These are phyloP conservation scores for Egretta garzetta DNA, from an alignment of 2,113 vertebrate genomes.

Conservation along the genomic window DNA sequence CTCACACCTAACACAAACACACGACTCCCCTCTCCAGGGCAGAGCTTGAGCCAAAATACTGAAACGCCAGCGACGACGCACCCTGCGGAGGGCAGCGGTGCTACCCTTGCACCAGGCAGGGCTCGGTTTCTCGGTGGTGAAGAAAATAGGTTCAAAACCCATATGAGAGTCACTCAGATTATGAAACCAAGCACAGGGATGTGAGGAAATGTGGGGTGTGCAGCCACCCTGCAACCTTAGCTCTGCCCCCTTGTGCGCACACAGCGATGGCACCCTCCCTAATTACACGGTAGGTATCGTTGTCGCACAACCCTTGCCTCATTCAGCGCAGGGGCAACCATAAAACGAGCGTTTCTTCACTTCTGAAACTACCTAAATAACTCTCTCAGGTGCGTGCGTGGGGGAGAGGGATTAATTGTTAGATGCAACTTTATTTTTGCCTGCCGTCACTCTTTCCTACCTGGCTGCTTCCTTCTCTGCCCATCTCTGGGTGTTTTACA, in stretches of 20 bases:
- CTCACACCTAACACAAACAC: neutral
- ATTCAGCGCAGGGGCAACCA: neutral
- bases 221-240: neutral
- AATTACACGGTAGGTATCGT: rapidly evolving
- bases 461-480: neutral
- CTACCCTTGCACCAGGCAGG: neutral
- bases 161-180: rapidly evolving
- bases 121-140: rapidly evolving
- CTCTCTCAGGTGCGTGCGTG: rapidly evolving
- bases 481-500: neutral
- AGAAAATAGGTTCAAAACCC: neutral
- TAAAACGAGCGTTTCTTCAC: neutral
- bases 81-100: rapidly evolving
- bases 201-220: neutral
- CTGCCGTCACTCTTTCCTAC: neutral
- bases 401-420: neutral
- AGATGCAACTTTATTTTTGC: neutral
- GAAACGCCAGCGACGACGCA: rapidly evolving
- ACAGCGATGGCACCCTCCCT: neutral
- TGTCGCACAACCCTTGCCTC: neutral
- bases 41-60: neutral
- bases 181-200: neutral
- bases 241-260: neutral
- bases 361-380: neutral
- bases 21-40: too few relatives aligned